These are phyloP conservation scores for Nycticebus coucang DNA, from an alignment of 2,113 vertebrate species.

Conservation along the genomic window DNA sequence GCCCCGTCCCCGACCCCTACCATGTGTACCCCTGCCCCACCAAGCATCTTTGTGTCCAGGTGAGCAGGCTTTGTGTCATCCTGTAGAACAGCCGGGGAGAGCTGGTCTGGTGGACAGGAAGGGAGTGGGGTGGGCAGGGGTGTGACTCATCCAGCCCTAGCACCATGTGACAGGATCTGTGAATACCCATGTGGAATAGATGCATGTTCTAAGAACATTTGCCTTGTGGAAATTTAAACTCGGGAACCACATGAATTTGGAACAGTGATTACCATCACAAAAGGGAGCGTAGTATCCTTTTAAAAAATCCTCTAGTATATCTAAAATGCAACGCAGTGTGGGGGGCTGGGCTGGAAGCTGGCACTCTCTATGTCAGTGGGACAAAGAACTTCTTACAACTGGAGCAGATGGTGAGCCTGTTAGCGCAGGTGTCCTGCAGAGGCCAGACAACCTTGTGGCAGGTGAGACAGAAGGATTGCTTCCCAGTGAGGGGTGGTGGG, in stretches of 20 bases:
- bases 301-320: conserved; percentile 13
- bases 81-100: not conserved
- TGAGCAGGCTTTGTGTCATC: not conserved
- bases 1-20: too few species aligned
- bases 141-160: not conserved
- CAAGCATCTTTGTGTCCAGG: conserved; percentile 21
- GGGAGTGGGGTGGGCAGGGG: not conserved
- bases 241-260: not conserved
- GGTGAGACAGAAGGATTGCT: not conserved
- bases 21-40: not conserved
- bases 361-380: not conserved
- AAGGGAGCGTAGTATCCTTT: not conserved
- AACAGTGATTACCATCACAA: not conserved
- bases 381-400: not conserved
- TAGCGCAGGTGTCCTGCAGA: not conserved
- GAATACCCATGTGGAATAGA: not conserved
- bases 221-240: conserved; percentile 53
- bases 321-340: not conserved
- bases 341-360: not conserved
- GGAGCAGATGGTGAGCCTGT: not conserved
- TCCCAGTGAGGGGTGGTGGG: not conserved
- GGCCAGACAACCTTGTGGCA: not conserved
- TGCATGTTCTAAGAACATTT: not conserved
- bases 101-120: not conserved
- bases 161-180: not conserved